Evolutionary conservation across 2,888 invertebrate species (phyloP), one percentile per base, ranked within the genome.

Genomic region (Oligia fasciuncula): DNA sequence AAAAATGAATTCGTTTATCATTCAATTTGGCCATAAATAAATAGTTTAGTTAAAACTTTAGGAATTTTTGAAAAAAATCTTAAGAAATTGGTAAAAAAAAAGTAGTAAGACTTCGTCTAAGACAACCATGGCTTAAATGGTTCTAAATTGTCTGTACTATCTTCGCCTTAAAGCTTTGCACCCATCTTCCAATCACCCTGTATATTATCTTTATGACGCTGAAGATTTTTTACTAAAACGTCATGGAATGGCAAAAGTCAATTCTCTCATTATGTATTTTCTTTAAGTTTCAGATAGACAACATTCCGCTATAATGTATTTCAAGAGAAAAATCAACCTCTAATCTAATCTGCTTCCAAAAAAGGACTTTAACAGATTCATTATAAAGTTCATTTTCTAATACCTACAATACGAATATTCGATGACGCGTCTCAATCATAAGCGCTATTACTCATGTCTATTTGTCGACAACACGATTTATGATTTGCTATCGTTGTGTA

Each of bases 391-490:
- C 8, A 19, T 13, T 81, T 74, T 81, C 23, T 1, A 51, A 66
- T 72, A 66, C 19, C 54, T 62, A 51, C n/a, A 51, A 6, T 17
- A 4, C 29, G 0, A 14, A 14, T 35, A 71, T 77, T 57, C 79
- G 73, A 77, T 83, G 85, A 85, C 83, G 83, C 40, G 79, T 85
- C 91, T 94, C 92, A 90, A 93, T 94, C 93, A 93, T 92, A 90
- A 89, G 88, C 83, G 74, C 83, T 85, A 85, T 85, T 83, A 85
- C 79, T 85, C 85, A 85, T 83, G 74, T 85, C 85, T 73, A 76
- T 82, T 79, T 75, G 85, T 60, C 49, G 17, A 46, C 46, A 67
- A 63, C 51, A 68, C 69, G 62, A 77, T 11, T 77, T 69, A 17
- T 8, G n/a, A 17, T 63, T 60, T 82, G 40, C 79, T 63, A 11